Base-by-base conservation (phyloP, 1,140 invertebrate species). In the Papilio aristodemus region DNA sequence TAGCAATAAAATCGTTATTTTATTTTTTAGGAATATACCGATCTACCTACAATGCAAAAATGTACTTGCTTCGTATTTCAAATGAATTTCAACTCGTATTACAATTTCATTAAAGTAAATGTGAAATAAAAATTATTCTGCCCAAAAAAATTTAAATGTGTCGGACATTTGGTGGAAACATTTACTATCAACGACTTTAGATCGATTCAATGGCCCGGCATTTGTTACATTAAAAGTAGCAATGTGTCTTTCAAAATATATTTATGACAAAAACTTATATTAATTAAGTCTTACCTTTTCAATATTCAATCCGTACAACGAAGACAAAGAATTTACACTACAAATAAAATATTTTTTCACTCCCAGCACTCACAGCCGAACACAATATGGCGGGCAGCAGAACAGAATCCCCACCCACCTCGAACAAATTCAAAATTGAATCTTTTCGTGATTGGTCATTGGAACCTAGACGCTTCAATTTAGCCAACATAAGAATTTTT, bases 321-420 rank as follows among this genome's bases (percentile, higher is more conserved):
- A 70, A 80, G 81, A 85, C 81, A 84, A 86, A 81, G 84, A 86
- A 84, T 83, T 85, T 81, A 85, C 87, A 91, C 89, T 70, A 77
- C 67, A 81, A 84, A 80, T 77, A 75, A 72, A 79, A 79, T 80
- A 75, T 84, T 79, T 75, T 73, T 71, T 87, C 87, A 89, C 89
- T 88, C 80, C 72, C 71, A 89, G 84, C 82, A 89, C 85, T 85
- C 86, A 89, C 86, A 88, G 87, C 84, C 77, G 80, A 83, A 85
- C 86, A 88, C 86, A 90, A 89, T 90, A 90, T 89, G 88, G 86
- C 88, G 88, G 88, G 86, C 86, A 87, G 86, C 83, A 84, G 79
- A 83, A 83, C 75, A 75, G 85, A 85, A 87, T 89, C 88, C 85
- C 88, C 88, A 88, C 88, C 83, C 80, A 79, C 84, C 71, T 71